Evolutionary conservation across 2,113 vertebrate species (phyloP).

Genomic region (Bubo bubo): DNA sequence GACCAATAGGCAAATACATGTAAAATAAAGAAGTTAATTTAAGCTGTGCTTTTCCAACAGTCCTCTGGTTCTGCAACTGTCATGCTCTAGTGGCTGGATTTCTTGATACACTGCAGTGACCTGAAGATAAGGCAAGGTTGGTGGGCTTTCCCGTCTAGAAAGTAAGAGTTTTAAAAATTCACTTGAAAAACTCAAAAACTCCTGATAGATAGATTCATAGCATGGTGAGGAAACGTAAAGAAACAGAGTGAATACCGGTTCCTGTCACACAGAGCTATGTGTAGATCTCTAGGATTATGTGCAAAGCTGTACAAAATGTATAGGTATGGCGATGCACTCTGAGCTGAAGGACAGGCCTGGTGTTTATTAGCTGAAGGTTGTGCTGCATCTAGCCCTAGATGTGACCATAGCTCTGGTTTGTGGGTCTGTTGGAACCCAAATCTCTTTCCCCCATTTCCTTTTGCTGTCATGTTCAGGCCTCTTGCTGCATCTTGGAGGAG

Average conservation of each 20-base stretch:
- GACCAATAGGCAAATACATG: neutral
- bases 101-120: neutral
- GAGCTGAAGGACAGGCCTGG: neutral
- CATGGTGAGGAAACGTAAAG: neutral
- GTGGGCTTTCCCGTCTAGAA: neutral
- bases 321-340: neutral
- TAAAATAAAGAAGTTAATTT: conserved; percentile 1
- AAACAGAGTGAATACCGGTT: neutral
- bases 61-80: neutral
- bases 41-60: neutral
- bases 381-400: neutral
- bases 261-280: neutral
- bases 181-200: neutral
- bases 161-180: neutral
- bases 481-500: neutral
- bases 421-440: neutral
- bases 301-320: neutral
- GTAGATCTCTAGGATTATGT: neutral
- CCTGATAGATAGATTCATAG: accelerated
- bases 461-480: accelerated
- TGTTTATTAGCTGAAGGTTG: neutral
- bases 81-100: neutral
- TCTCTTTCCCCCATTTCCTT: neutral
- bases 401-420: neutral
- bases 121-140: neutral